Base-by-base conservation (phyloP, 1,140 invertebrate genomes). In the Dreissena rostriformis region DNA sequence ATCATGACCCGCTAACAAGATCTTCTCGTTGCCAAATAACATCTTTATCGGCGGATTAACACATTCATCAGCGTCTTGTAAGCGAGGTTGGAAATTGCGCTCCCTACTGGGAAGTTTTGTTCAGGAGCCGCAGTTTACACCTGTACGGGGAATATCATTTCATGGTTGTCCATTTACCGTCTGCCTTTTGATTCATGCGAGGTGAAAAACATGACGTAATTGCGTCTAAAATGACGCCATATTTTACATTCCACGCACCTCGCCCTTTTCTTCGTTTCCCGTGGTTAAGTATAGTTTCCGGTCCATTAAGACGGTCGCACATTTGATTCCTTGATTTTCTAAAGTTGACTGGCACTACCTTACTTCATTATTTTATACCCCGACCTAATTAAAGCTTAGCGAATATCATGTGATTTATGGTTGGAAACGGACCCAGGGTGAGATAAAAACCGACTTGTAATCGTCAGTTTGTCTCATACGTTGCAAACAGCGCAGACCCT, bases 1-100 rank as follows among this genome's bases (percentile, higher is more conserved):
- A 82, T 82, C 80, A 82, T 73, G 74, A 66, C 63, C 26, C 57
- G 24, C 71, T 82, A 82, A 82, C 71, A 82, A 75, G 80, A 82
- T 82, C 80, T 82, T 82, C 80, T 82, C 80, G 66, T 72, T 57
- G 75, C 74, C 80, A 82, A 29, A 53, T 68, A 75, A 74, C 80
- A 65, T 82, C 80, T 82, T 82, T 82, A 82, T 82, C 80, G 49
- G 29, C 49, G 49, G 26, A 82, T 82, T 72, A 55, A 39, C 52
- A 49, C 26, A 55, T 51, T 29, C 28, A 73, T 22, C 29, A 19
- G 65, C 57, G 55, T 72, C 53, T 55, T 66, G 49, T 55, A 81
- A 52, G 17, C 70, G 57, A 65, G 55, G 15, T 26, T 51, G 52
- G 15, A 81, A 79, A 70, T 79, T 57, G 77, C 24, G 77, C 67